Evolutionary conservation across 2,113 vertebrate species (phyloP).

Genomic region (Tricholaema leucomelas): DNA sequence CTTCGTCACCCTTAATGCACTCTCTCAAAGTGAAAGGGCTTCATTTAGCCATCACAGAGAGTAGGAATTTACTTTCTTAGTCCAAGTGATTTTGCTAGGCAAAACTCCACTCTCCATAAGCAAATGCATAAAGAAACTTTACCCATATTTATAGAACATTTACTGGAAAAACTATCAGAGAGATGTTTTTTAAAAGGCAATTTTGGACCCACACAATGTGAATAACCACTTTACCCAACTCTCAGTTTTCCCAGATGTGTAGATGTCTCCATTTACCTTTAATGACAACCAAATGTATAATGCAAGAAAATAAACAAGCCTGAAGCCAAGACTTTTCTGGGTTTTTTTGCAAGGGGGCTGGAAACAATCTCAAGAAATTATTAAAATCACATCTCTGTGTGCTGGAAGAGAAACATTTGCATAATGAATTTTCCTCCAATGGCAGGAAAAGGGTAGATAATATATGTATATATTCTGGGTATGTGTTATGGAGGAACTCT

Average conservation of each 20-base stretch:
- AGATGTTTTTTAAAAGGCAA: not conserved
- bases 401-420: not conserved
- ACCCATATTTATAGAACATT: not conserved
- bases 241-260: not conserved
- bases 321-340: not conserved
- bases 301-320: slow-evolving; percentile 5
- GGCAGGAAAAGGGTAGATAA: not conserved
- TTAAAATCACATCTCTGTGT: not conserved
- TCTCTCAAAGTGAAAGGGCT: not conserved
- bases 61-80: not conserved
- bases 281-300: not conserved
- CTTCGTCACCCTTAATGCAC: too few relatives aligned
- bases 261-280: not conserved
- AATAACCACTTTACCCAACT: not conserved
- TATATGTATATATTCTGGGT: not conserved
- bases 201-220: not conserved
- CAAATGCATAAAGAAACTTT: not conserved
- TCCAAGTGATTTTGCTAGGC: not conserved
- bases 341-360: not conserved
- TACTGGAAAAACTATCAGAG: not conserved
- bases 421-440: not conserved
- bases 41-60: not conserved
- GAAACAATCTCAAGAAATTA: slow-evolving; percentile 4
- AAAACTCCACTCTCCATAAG: not conserved
- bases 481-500: not conserved